These are phyloP conservation scores for Trichoplusia ni DNA, from an alignment of 1,140 invertebrate species.

Conservation along the genomic window DNA sequence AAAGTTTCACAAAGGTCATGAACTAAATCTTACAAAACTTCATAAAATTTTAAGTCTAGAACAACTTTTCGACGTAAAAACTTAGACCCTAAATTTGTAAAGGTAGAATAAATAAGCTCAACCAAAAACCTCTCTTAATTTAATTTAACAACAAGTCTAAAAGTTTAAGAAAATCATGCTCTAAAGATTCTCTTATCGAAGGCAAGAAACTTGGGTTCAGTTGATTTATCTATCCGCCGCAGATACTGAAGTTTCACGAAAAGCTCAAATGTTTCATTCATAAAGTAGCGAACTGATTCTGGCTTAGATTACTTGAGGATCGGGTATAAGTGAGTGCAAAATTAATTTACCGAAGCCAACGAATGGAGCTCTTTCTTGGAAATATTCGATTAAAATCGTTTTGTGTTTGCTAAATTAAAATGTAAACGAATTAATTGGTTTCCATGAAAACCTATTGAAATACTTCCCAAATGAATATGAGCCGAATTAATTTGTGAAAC, in stretches of 20 bases:
- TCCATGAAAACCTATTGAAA: too few relatives aligned
- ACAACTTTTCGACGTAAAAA: neutral
- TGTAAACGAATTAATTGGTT: neutral
- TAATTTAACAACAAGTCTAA: conserved; percentile 8
- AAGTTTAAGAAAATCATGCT: conserved; percentile 23
- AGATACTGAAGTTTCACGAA: conserved; percentile 27
- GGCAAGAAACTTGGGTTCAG: conserved; percentile 16
- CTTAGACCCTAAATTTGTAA: neutral
- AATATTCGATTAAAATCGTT: conserved; percentile 12
- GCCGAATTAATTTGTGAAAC: too few relatives aligned
- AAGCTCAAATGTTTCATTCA: conserved; percentile 33
- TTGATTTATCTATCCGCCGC: conserved; percentile 27
- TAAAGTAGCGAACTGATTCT: conserved; percentile 26
- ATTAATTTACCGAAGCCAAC: conserved; percentile 23
- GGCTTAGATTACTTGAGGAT: conserved; percentile 28
- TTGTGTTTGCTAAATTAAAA: neutral
- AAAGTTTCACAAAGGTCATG: neutral
- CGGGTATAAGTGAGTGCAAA: conserved; percentile 19
- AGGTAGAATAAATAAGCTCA: conserved; percentile 14
- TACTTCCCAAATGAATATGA: too few relatives aligned
- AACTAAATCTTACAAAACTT: neutral
- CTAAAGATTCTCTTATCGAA: conserved; percentile 27
- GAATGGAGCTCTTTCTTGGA: conserved; percentile 16
- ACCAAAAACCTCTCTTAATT: conserved; percentile 16
- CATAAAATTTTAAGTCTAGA: neutral